phyloP scores from a whole-genome alignment of 2,888 invertebrate species.

The Eupeodes luniger region DNA sequence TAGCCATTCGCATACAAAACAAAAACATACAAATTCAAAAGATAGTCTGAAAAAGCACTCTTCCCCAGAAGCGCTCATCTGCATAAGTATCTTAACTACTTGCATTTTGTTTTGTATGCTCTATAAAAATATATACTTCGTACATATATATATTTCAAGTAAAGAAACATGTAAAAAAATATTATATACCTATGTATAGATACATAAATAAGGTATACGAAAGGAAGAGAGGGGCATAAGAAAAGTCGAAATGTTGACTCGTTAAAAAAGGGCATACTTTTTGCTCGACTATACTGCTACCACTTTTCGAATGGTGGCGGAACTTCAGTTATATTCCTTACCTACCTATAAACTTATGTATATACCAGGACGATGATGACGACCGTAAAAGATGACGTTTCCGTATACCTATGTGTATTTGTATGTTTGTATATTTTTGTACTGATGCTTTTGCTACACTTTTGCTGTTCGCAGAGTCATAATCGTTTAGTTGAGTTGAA shows the following conservation, averaged over 20 bases:
- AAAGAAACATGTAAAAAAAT: background rate
- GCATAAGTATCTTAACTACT: constrained; percentile 53
- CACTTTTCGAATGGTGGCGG: constrained; percentile 38
- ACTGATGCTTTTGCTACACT: constrained; percentile 41
- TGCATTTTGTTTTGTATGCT: constrained; percentile 45
- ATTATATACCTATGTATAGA: background rate
- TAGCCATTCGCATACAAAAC: constrained; percentile 45
- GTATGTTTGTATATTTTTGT: background rate
- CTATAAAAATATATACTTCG: constrained; percentile 24
- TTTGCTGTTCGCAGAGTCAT: constrained; percentile 56
- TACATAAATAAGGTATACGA: background rate
- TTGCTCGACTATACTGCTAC: background rate
- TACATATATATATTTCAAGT: background rate
- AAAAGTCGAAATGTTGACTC: constrained; percentile 61
- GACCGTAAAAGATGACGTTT: constrained; percentile 4
- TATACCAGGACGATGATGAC: background rate
- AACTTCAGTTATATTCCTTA: constrained; percentile 30
- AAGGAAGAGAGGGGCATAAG: constrained; percentile 13
- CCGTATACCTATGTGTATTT: background rate
- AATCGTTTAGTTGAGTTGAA: constrained; percentile 53
- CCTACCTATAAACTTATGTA: background rate
- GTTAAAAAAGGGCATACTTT: constrained; percentile 65
- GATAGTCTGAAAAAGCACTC: constrained; percentile 27
- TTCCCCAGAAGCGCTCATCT: constrained; percentile 46
- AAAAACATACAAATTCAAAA: constrained; percentile 23